A percentile compares a stretch with the other conserved stretches of the same genome.
phyloP scores from a whole-genome alignment of 2,113 vertebrate genomes.

The Ptilorrhoa leucosticta region DNA sequence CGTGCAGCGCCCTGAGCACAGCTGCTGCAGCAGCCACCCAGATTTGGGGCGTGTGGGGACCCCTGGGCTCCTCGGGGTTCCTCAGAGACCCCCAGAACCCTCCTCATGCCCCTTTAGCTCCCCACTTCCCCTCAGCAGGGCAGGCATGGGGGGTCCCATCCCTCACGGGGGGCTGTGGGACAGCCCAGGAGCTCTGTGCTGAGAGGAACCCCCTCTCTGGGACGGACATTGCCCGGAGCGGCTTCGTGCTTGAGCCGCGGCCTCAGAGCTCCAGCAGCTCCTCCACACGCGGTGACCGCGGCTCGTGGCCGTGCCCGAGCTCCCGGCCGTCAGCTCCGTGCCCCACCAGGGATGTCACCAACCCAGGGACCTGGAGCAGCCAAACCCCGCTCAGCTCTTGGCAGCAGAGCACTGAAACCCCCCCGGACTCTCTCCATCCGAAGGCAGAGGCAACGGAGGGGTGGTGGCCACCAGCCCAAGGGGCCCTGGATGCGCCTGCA shows the following conservation, averaged over 20 bases:
- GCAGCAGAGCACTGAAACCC: background rate
- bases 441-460: background rate
- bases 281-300: background rate
- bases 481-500: background rate
- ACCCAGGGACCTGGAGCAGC: background rate
- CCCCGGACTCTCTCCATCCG: background rate
- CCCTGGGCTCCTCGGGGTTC: accelerated
- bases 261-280: background rate
- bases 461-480: background rate
- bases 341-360: background rate
- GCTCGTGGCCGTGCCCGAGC: background rate
- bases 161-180: background rate
- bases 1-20: background rate
- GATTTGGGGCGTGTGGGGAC: accelerated
- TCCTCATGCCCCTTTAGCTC: background rate
- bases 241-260: accelerated
- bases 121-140: background rate
- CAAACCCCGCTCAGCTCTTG: background rate
- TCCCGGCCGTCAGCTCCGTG: background rate
- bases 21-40: background rate
- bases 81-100: background rate
- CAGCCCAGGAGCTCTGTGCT: background rate
- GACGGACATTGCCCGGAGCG: background rate
- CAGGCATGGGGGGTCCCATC: background rate
- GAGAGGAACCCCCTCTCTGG: background rate